Base-by-base conservation (phyloP, 1,140 invertebrate genomes). In the Diorhabda elongata region DNA sequence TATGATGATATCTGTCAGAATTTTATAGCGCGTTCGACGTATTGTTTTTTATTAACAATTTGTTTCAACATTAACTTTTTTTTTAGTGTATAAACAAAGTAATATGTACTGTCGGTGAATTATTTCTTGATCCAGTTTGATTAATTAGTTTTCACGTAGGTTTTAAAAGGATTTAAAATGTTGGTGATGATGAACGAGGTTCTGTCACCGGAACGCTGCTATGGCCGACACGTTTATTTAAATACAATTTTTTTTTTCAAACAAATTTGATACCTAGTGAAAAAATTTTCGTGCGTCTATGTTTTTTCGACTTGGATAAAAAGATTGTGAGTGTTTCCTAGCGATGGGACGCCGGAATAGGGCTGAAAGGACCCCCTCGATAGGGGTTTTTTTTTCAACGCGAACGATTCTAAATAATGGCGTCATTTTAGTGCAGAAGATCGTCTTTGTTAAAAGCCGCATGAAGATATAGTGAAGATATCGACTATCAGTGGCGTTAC, bases 361-460 rank as follows among this genome's bases (percentile, higher is more conserved):
- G 8, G 56, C 56, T 66, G 66, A 67, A 56, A 60, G 66, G 61
- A 61, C 68, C 44, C 61, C 47, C 67, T 69, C 70, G 69, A 72
- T 72, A 62, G 67, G 64, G 64, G 26, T 26, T 26, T 57, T 69
- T 64, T 69, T 70, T 73, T 73, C 69, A 73, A 70, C 71, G 64
- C 42, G 61, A 63, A 70, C 67, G 71, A 73, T 73, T 73, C 65
- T 70, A 70, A 73, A 70, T 73, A 73, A 73, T 73, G 68, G 71
- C 69, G 61, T 70, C 68, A 73, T 73, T 73, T 73, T 73, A 68
- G 52, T 44, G 58, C 65, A 66, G 65, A 73, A 73, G 68, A 63
- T 66, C 42, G 70, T 66, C 71, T 73, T 73, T 70, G 70, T 72
- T 58, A 59, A 59, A 72, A 72, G 67, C 70, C 70, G 67, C 70